A percentile compares a stretch with the other conserved stretches of the same genome.
phyloP scores from a whole-genome alignment of 1,140 invertebrate species.

The Drosophila asahinai region DNA sequence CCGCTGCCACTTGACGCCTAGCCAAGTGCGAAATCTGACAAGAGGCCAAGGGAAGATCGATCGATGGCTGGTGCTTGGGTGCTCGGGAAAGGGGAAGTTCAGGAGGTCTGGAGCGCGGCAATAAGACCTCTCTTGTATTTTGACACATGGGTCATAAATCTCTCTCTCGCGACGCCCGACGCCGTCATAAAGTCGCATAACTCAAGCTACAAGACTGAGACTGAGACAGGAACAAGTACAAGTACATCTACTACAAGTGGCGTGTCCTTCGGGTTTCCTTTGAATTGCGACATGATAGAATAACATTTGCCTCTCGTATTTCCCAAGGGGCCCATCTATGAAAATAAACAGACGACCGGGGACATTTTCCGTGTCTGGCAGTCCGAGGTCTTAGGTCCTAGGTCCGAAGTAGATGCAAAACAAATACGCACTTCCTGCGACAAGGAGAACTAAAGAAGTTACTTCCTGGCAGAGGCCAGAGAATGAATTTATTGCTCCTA shows the following conservation, averaged over 20 bases:
- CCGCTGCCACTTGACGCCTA: constrained; percentile 68
- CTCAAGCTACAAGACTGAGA: constrained; percentile 33
- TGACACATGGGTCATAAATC: constrained; percentile 80
- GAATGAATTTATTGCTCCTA: constrained; percentile 69
- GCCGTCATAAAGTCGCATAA: constrained; percentile 76
- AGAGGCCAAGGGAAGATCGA: constrained; percentile 28
- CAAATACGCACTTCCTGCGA: constrained; percentile 79
- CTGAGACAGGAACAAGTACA: constrained; percentile 4
- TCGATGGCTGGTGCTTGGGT: constrained; percentile 3
- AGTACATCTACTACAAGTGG: constrained; percentile 50
- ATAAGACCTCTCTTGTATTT: constrained; percentile 67
- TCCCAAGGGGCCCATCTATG: constrained; percentile 52
- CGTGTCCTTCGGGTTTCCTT: constrained; percentile 55
- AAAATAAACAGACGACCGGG: constrained; percentile 72
- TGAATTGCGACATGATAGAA: constrained; percentile 82
- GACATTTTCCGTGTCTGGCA: constrained; percentile 16
- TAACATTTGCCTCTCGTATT: constrained; percentile 81
- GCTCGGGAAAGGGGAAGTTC: background rate
- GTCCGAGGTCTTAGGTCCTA: background rate
- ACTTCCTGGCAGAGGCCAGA: constrained; percentile 62
- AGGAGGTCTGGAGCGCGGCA: constrained; percentile 10
- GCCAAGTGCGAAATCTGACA: constrained; percentile 75
- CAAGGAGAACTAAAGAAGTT: constrained; percentile 63
- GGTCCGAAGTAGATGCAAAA: constrained; percentile 61
- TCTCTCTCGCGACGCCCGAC: constrained; percentile 43